Base-by-base conservation (phyloP, 2,888 invertebrate species). In the Erebia aethiops region DNA sequence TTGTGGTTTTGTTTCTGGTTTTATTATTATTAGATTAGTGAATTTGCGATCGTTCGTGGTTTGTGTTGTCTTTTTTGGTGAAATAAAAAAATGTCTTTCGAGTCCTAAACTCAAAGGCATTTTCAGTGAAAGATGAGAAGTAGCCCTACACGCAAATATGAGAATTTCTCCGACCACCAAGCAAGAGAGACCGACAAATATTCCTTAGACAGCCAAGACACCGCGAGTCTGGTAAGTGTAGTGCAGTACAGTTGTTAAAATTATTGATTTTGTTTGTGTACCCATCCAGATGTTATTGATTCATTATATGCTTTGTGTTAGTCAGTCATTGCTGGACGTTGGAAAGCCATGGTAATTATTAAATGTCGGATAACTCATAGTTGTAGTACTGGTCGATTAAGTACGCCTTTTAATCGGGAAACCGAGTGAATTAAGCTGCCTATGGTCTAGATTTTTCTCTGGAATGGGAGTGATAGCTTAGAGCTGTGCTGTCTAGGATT, bases 111-210 rank as follows among this genome's bases (percentile, higher is more conserved):
- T 81, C 78, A 73, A 79, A 84, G 82, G 82, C 84, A 81, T 86
- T 81, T 83, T 84, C 21, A 8, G 84, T 87, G 85, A 91, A 93
- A 87, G 85, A 93, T 93, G 93, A 93, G 91, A 93, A 93, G 88
- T 86, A 93, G 93, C 79, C 93, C 93, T 73, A 87, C 88, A 77
- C 90, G 87, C 81, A 92, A 93, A 88, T 93, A 93, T 93, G 93
- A 93, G 74, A 88, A 87, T 85, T 92, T 92, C 82, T 85, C 90
- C 79, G 93, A 93, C 79, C 88, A 89, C 72, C 90, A 88, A 80
- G 88, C 87, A 81, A 91, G 89, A 83, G 92, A 93, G 79, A 87
- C 88, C 78, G 92, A 94, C 82, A 93, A 93, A 81, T 89, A 91
- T 83, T 94, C 93, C 74, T 75, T 94, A 90, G 88, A 91, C 82